Evolutionary conservation across 2,888 invertebrate species (phyloP).

Genomic region (Gari tellinella): DNA sequence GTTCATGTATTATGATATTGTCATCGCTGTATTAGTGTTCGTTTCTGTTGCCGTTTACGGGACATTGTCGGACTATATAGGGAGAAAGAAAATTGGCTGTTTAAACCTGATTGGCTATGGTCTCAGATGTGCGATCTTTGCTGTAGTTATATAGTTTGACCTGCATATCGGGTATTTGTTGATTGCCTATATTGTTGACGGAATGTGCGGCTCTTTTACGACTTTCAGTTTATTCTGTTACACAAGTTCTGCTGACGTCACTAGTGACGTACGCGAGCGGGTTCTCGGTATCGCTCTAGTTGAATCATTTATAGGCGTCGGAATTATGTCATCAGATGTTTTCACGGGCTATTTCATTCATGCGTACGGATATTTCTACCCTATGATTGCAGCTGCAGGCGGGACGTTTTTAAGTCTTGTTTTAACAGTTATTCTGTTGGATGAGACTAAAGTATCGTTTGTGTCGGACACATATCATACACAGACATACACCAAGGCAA

Average conservation of each 20-base stretch:
- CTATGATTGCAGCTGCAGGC: too few species aligned
- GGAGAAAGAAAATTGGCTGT: conserved; percentile 28
- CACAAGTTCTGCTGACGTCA: conserved; percentile 23
- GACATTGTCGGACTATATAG: conserved; percentile 30
- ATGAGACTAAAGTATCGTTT: too few species aligned
- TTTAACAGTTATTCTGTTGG: too few species aligned
- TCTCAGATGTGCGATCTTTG: conserved; percentile 9
- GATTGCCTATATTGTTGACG: conserved; percentile 19
- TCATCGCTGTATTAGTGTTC: conserved; percentile 11
- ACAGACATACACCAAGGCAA: too few species aligned
- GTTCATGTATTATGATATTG: too few species aligned
- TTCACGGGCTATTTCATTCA: too few species aligned
- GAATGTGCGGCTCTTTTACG: conserved; percentile 21
- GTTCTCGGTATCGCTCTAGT: conserved; percentile 8
- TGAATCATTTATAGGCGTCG: too few species aligned
- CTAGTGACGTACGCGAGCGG: conserved; percentile 5
- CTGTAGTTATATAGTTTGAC: conserved; percentile 28
- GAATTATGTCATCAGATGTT: too few species aligned
- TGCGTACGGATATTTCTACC: too few species aligned
- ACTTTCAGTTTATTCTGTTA: conserved; percentile 10
- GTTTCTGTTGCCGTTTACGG: conserved; percentile 24
- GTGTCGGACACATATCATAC: too few species aligned
- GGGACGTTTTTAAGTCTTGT: too few species aligned
- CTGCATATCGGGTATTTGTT: conserved; percentile 27
- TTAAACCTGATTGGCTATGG: conserved; percentile 14